Evolutionary conservation across 2,888 invertebrate species (phyloP), one percentile per base, ranked within the genome.

Genomic region (Leptodirus hochenwartii): DNA sequence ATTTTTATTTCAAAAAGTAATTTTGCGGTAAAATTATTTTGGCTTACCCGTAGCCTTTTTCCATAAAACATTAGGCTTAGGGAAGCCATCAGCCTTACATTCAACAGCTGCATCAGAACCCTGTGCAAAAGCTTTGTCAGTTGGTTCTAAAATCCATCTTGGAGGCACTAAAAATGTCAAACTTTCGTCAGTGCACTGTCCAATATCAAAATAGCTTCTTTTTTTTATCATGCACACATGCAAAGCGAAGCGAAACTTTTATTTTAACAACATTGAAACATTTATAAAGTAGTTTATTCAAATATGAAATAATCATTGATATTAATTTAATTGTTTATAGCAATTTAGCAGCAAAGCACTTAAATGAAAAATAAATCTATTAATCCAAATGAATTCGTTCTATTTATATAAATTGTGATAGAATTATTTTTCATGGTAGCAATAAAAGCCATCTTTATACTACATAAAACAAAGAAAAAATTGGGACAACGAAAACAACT

Each of bases 11-110:
- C 20, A 20, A n/a, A 20, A 20, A 6, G 20, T 20, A 8, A 20
- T 8, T 20, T 20, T 20, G 8, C 8, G n/a, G 20, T 20, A 8
- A 20, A 30, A 2, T 17, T 27, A 25, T 8, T 6, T 5, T 23
- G 26, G 27, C 56, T 51, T 65, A 87, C 88, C 88, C 63, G 85
- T 82, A 52, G 88, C 88, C 69, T 82, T 78, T 62, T 88, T 90
- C 90, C 90, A 90, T 43, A 85, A 84, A 27, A 90, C 84, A 51
- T 80, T 76, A 41, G 88, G 88, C 66, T 82, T 84, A 37, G 88
- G 90, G 64, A 88, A 90, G 46, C 90, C 88, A 62, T 88, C 88
- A 54, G 88, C 85, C 66, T 88, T 88, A 59, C 90, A 90, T 67
- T 90, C 88, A 47, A 90, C 81, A 53, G 84, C 78, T 42, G 87